Evolutionary conservation across 2,888 invertebrate species (phyloP), one percentile per base, ranked within the genome.

Genomic region (Rhogogaster chlorosoma): DNA sequence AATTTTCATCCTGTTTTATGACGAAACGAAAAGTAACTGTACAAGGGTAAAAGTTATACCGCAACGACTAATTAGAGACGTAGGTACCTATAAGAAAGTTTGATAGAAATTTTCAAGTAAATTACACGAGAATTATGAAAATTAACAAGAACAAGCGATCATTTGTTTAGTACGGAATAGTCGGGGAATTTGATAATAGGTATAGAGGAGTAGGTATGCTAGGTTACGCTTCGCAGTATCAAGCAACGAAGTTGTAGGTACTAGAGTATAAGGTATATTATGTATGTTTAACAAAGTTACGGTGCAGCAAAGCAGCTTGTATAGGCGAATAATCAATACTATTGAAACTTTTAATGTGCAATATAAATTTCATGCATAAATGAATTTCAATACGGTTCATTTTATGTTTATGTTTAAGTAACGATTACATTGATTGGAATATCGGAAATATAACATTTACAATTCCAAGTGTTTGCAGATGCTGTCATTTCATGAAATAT

Each of bases 281-380:
- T 49, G 18, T 49, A 49, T 49, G 29, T 80, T 80, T 61, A 61
- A 36, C 12, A 61, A 80, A 80, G 57, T 80, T 80, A 61, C 61
- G 38, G 29, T 29, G 10, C 15, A 38, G 61, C 7, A 80, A 22
- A 42, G 49, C 38, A 80, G 45, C 38, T 64, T n/a, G 38, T 49
- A 29, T 36, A 64, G 38, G 26, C 22, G 80, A 80, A 83, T 83
- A 83, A 83, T 83, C 82, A 29, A 83, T 83, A 67, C 67, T 83
- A 83, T 83, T 45, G 32, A 45, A 83, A 83, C 36, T 83, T 83
- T 83, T 67, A 83, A 83, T 83, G 29, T 70, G 67, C 32, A 67
- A 83, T 67, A 83, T 83, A 83, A 83, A 83, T 83, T 83, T 83
- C 67, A 67, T 83, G 67, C 64, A 83, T 83, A 83, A 83, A 67